A percentile compares a stretch with the other conserved stretches of the same genome.
Conservation (phyloP, 2,113 vertebrate genomes). For the Muntiacus muntjak region DNA sequence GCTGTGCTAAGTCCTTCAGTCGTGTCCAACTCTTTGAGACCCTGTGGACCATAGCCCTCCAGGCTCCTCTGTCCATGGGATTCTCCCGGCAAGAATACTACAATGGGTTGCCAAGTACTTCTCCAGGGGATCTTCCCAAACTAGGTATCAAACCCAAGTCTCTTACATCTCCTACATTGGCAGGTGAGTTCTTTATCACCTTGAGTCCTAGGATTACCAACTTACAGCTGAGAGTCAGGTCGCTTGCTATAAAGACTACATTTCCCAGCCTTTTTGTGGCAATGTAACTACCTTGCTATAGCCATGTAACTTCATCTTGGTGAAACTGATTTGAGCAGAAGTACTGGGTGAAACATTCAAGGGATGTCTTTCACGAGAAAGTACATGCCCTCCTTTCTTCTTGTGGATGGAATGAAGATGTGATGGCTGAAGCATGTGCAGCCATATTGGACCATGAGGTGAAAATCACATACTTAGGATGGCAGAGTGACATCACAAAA, state of each 20-base stretch:
- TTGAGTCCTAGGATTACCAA: background rate
- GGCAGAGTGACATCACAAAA: background rate
- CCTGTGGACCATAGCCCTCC: background rate
- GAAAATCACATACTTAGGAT: background rate
- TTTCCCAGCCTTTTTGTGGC: background rate
- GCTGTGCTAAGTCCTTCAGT: background rate
- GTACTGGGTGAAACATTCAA: background rate
- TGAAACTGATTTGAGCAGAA: background rate
- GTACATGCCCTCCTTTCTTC: background rate
- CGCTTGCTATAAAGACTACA: background rate
- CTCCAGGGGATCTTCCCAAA: background rate
- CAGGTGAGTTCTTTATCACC: background rate
- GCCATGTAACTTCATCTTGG: background rate
- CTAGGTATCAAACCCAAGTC: background rate
- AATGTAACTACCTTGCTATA: background rate
- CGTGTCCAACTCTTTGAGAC: background rate
- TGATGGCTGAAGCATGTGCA: background rate
- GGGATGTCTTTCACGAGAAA: background rate
- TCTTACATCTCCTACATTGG: background rate
- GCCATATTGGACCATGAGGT: background rate
- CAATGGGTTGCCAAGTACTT: background rate
- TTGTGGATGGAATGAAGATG: background rate
- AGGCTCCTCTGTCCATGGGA: background rate
- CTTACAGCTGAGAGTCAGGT: background rate
- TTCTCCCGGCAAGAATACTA: background rate